Conservation (phyloP, 2,888 invertebrate species). For the Pyralis farinalis region DNA sequence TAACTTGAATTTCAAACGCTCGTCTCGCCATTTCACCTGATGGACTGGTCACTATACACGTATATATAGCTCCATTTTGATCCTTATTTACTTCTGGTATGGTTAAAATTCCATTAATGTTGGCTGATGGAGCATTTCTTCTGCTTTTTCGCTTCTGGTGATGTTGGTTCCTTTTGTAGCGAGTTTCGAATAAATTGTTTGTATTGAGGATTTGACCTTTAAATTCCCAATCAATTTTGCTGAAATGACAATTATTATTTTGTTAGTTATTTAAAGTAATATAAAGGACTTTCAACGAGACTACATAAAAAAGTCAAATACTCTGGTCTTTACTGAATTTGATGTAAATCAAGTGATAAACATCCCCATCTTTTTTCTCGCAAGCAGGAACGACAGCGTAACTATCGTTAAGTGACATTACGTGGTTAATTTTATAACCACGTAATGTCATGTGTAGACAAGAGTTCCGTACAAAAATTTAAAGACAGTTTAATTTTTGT, state of each 20-base stretch:
- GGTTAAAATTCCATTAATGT: slow-evolving; percentile 79
- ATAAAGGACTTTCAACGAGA: too few species aligned
- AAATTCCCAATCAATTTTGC: slow-evolving; percentile 75
- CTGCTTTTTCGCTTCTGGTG: slow-evolving; percentile 39
- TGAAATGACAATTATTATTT: slow-evolving; percentile 30
- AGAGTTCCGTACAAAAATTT: too few species aligned
- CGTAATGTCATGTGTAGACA: too few species aligned
- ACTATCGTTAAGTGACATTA: too few species aligned
- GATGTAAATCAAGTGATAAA: too few species aligned
- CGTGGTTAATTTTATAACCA: too few species aligned
- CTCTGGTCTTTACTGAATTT: too few species aligned
- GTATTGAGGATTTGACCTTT: slow-evolving; percentile 59
- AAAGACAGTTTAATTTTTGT: too few species aligned
- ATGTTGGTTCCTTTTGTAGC: slow-evolving; percentile 49
- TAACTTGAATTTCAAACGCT: slow-evolving; percentile 85
- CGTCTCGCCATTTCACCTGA: slow-evolving; percentile 81
- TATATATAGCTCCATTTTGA: slow-evolving; percentile 88
- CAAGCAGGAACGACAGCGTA: too few species aligned
- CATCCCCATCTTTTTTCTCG: too few species aligned
- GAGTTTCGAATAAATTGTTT: slow-evolving; percentile 55
- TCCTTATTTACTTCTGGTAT: slow-evolving; percentile 82
- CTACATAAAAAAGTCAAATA: too few species aligned
- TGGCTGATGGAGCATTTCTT: slow-evolving; percentile 52
- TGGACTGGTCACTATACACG: slow-evolving; percentile 88
- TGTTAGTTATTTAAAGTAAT: too few species aligned